phyloP scores from a whole-genome alignment of 2,113 vertebrate species.

The Apodemus speciosus region DNA sequence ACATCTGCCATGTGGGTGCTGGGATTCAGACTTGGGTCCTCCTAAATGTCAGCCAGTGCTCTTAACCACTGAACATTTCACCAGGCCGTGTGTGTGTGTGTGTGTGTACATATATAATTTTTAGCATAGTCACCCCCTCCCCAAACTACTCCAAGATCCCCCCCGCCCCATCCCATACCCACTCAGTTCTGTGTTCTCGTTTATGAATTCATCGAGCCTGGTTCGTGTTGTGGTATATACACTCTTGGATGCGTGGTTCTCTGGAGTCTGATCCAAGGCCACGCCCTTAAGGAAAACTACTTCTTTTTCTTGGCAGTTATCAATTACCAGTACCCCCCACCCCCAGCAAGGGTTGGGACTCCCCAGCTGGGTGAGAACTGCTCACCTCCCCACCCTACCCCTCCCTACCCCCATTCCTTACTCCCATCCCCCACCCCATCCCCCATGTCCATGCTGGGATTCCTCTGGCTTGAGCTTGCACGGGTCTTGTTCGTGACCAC shows the following conservation, averaged over 20 bases:
- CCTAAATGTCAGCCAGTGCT: background rate
- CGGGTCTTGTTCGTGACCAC: background rate
- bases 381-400: no score
- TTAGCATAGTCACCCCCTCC: background rate
- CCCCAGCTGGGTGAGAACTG: no score
- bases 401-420: no score
- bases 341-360: no score
- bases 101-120: no score
- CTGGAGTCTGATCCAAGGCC: background rate
- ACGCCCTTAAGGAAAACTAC: background rate
- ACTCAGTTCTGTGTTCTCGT: background rate
- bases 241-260: background rate
- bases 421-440: no score
- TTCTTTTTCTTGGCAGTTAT: background rate
- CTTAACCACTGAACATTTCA: background rate
- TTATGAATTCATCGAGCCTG: background rate
- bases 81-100: background rate
- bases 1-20: background rate
- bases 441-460: background rate
- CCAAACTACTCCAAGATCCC: background rate
- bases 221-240: background rate
- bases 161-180: background rate
- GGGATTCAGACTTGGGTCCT: background rate
- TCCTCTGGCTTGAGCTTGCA: background rate
- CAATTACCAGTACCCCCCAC: background rate